Conservation (phyloP, 2,797 vertebrate species). For the Neosalanx taihuensis region DNA sequence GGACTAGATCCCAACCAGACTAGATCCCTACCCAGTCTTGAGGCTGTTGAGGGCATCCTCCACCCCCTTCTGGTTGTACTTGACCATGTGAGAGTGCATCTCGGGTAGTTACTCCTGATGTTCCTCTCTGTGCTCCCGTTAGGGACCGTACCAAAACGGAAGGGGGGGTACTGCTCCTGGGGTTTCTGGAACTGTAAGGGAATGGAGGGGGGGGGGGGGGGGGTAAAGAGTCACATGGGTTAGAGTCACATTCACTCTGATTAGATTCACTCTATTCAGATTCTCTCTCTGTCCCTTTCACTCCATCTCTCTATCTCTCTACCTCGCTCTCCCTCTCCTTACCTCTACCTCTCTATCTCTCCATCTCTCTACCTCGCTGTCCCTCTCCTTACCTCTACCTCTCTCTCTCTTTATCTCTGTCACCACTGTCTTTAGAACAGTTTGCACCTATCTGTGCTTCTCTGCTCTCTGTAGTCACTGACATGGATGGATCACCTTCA, state of each 20-base stretch:
- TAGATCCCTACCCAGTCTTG: constrained; percentile 84
- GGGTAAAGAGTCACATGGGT: no score
- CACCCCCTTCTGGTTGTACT: constrained; percentile 97
- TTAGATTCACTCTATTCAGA: not conserved
- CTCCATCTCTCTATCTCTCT: not conserved
- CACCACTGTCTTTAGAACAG: no score
- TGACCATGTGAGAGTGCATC: constrained; percentile 99
- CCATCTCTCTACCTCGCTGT: no score
- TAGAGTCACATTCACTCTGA: not conserved
- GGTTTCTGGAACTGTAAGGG: constrained; percentile 91
- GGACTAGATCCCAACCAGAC: no score
- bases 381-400: no score
- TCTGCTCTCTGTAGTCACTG: no score
- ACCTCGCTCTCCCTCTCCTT: no score
- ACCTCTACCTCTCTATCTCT: no score
- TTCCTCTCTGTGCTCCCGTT: constrained; percentile 98
- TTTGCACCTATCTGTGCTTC: no score
- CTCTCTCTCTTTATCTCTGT: no score
- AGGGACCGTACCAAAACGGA: constrained; percentile 96
- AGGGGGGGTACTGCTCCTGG: constrained; percentile 95
- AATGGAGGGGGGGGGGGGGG: no score
- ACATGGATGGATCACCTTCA: not conserved
- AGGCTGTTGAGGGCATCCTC: constrained; percentile 95
- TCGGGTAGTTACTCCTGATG: constrained; percentile 97
- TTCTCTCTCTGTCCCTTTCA: not conserved